phyloP scores from a whole-genome alignment of 2,888 invertebrate genomes.

The Lacanobia oleracea region DNA sequence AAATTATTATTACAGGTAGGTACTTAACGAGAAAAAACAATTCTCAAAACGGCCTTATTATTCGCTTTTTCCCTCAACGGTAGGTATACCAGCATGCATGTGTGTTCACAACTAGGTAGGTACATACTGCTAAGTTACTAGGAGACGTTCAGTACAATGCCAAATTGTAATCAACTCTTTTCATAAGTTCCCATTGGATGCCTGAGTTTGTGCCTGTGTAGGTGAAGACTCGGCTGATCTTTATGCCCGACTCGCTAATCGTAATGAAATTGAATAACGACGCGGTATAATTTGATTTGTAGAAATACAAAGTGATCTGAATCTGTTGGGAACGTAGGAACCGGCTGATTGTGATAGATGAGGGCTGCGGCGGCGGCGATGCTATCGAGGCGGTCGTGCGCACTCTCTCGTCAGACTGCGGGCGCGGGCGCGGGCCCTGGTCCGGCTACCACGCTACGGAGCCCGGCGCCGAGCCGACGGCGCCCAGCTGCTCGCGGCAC shows the following conservation, averaged over 20 bases:
- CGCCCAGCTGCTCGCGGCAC: background rate
- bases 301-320: background rate
- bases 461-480: too few relatives aligned
- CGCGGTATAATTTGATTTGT: background rate
- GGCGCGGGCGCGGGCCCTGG: too few relatives aligned
- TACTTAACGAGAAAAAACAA: too few relatives aligned
- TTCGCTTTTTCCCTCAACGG: too few relatives aligned
- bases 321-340: background rate
- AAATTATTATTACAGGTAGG: too few relatives aligned
- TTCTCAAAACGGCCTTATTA: too few relatives aligned
- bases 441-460: too few relatives aligned
- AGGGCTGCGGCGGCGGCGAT: constrained; percentile 29
- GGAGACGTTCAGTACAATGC: background rate
- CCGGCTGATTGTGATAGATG: constrained; percentile 62
- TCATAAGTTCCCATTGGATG: background rate
- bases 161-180: background rate
- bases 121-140: background rate
- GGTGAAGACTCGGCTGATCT: too few relatives aligned
- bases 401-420: background rate
- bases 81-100: background rate
- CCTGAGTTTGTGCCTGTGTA: background rate
- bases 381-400: constrained; percentile 13
- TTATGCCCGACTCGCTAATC: too few relatives aligned
- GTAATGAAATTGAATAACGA: background rate
- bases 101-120: too few relatives aligned